A percentile compares a stretch with the other conserved stretches of the same genome.
Evolutionary conservation across 2,888 invertebrate genomes (phyloP).

Genomic region (Lingula anatina): DNA sequence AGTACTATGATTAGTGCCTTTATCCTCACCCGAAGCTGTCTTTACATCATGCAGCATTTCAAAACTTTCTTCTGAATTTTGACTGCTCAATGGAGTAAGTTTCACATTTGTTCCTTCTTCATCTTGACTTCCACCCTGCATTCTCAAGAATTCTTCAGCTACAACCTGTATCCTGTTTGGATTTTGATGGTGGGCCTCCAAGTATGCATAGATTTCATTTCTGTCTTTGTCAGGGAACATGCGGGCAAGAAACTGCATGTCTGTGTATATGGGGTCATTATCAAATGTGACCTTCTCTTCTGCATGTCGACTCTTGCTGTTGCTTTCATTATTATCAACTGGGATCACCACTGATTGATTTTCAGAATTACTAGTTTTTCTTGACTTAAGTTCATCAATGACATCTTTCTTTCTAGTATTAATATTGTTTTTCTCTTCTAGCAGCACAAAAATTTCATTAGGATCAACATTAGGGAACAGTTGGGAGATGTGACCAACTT

Average conservation of each 20-base stretch:
- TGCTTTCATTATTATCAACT: neutral
- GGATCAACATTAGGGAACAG: constrained; percentile 6
- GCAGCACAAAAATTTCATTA: constrained; percentile 13
- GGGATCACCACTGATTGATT: constrained; percentile 2
- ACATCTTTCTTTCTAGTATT: constrained; percentile 8
- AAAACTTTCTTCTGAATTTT: neutral
- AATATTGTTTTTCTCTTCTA: constrained; percentile 10
- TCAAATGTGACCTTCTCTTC: constrained; percentile 20
- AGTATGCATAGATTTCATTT: constrained; percentile 41
- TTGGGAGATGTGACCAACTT: neutral
- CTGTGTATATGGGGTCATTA: constrained; percentile 32
- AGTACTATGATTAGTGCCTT: too few species aligned
- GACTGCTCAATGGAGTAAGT: neutral
- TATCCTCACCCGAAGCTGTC: too few species aligned
- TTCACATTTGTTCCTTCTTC: neutral
- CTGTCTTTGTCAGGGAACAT: constrained; percentile 35
- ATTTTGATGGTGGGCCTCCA: constrained; percentile 38
- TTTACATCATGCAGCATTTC: too few species aligned
- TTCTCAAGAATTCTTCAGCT: constrained; percentile 30
- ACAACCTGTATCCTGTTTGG: constrained; percentile 33
- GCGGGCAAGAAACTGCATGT: constrained; percentile 29
- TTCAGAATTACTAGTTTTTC: neutral
- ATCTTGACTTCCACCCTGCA: neutral
- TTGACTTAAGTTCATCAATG: constrained; percentile 9
- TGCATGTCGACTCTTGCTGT: constrained; percentile 10